Percentiles rank a stretch among this genome's conserved stretches.
phyloP scores from a whole-genome alignment of 2,888 invertebrate genomes.

The Ichneumoninae sp. region DNA sequence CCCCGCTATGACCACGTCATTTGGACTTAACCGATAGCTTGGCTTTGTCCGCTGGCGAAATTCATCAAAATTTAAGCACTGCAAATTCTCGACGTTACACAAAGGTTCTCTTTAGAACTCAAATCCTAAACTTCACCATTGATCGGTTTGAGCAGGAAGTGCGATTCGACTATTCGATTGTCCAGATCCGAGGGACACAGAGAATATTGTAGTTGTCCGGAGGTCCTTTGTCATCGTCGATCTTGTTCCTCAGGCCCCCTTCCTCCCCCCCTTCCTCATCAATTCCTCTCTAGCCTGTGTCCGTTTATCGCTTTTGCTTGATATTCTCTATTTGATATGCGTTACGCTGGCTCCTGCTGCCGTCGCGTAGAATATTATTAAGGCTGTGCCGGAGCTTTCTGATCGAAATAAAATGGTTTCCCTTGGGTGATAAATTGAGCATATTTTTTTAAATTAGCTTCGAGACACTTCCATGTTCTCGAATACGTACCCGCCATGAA shows the following conservation, averaged over 20 bases:
- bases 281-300: constrained; percentile 35
- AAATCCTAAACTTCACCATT: constrained; percentile 19
- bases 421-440: too few species aligned
- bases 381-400: neutral
- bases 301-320: constrained; percentile 37
- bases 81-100: constrained; percentile 30
- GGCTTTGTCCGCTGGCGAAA: constrained; percentile 10
- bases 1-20: neutral
- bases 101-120: neutral
- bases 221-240: constrained; percentile 35
- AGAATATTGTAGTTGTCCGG: constrained; percentile 29
- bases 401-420: neutral
- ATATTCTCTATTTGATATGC: constrained; percentile 38
- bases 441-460: too few species aligned
- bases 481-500: too few species aligned
- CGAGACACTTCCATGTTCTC: too few species aligned
- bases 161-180: constrained; percentile 47
- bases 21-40: neutral
- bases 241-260: constrained; percentile 21
- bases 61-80: constrained; percentile 47
- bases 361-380: neutral
- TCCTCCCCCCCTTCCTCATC: constrained; percentile 25
- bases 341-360: constrained; percentile 1
- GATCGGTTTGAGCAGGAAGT: constrained; percentile 30
- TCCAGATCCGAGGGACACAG: neutral